These are phyloP conservation scores for Manis pentadactyla DNA, from an alignment of 2,797 vertebrate genomes.

Conservation along the genomic window DNA sequence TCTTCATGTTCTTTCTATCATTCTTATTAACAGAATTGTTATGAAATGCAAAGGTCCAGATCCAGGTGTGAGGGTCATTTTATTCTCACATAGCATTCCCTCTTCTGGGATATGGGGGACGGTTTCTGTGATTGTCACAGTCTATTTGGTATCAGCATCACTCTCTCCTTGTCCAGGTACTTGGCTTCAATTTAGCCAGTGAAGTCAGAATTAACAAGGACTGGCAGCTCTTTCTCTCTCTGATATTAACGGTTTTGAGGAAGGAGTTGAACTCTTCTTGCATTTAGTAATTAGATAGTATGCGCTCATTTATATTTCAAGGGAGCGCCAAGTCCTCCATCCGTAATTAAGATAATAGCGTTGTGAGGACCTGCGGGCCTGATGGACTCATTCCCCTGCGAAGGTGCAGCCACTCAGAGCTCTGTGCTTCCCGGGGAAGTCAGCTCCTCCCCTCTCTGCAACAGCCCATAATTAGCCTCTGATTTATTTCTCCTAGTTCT, in stretches of 20 bases:
- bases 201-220: conserved; percentile 74
- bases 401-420: neutral
- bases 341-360: conserved; percentile 63
- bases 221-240: neutral
- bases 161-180: neutral
- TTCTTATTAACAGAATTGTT: neutral
- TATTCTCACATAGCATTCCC: fast-evolving
- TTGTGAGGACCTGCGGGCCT: neutral
- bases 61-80: neutral
- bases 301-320: conserved; percentile 53
- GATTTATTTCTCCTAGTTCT: conserved; percentile 82
- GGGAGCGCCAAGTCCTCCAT: conserved; percentile 13
- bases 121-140: neutral
- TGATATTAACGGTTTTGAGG: conserved; percentile 48
- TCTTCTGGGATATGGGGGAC: fast-evolving
- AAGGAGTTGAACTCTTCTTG: conserved; percentile 22
- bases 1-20: neutral
- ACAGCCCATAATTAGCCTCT: conserved; percentile 72
- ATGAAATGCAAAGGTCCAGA: neutral
- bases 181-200: neutral
- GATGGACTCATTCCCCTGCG: neutral
- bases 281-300: conserved; percentile 56
- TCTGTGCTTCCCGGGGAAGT: neutral
- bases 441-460: conserved; percentile 16
- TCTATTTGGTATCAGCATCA: fast-evolving